phyloP scores from a whole-genome alignment of 2,888 invertebrate genomes.

The Tubiluchus corallicola region DNA sequence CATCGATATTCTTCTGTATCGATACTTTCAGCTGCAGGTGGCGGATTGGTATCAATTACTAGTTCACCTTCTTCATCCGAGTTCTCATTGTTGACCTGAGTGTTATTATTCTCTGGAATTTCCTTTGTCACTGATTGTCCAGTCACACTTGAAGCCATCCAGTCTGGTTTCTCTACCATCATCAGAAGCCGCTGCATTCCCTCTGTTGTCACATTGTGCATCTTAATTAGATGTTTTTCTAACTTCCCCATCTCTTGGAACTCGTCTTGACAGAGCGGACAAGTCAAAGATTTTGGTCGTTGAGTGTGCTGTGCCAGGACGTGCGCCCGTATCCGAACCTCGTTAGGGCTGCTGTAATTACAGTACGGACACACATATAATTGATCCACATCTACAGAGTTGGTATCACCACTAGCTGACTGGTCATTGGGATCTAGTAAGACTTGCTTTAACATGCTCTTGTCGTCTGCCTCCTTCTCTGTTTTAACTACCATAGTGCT shows the following conservation, averaged over 20 bases:
- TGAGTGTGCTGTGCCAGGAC: slow-evolving; percentile 44
- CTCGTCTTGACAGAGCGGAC: slow-evolving; percentile 79
- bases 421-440: background rate
- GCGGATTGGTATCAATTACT: too few species aligned
- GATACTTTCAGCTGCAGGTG: too few species aligned
- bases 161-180: slow-evolving; percentile 38
- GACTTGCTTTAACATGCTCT: background rate
- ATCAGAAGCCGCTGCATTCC: slow-evolving; percentile 69
- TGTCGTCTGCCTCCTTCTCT: background rate
- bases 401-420: background rate
- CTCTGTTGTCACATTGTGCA: slow-evolving; percentile 86
- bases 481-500: too few species aligned
- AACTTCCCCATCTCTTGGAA: slow-evolving; percentile 54
- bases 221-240: slow-evolving; percentile 75
- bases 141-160: slow-evolving; percentile 23
- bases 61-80: slow-evolving; percentile 30
- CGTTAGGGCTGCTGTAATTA: slow-evolving; percentile 48
- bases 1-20: slow-evolving; percentile 43
- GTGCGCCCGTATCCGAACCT: slow-evolving; percentile 50
- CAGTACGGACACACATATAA: slow-evolving; percentile 49
- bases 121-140: background rate
- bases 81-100: background rate
- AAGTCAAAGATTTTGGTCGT: slow-evolving; percentile 31
- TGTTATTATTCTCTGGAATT: background rate
- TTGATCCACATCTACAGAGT: slow-evolving; percentile 7